Evolutionary conservation across 2,113 vertebrate genomes (phyloP).

Genomic region (Excalfactoria chinensis): DNA sequence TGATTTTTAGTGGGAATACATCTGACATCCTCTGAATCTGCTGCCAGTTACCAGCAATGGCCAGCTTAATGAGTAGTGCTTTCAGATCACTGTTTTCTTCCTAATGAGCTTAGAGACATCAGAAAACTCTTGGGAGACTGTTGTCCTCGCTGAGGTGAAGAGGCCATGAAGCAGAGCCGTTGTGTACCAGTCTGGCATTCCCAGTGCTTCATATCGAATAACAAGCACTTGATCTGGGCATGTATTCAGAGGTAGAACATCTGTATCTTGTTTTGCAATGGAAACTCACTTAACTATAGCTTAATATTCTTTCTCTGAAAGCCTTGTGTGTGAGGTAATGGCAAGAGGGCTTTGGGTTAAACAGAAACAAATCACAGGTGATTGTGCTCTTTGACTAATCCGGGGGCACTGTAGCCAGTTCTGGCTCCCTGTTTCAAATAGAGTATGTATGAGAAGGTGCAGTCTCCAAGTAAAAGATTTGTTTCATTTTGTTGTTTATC

Average conservation of each 20-base stretch:
- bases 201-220: neutral
- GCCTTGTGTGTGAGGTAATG: neutral
- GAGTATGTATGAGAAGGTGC: slow-evolving; percentile 36
- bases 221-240: slow-evolving; percentile 16
- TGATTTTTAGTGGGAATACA: neutral
- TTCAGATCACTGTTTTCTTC: slow-evolving; percentile 10
- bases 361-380: slow-evolving; percentile 36
- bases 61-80: slow-evolving; percentile 1
- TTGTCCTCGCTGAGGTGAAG: neutral
- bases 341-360: neutral
- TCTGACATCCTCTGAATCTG: neutral
- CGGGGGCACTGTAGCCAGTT: neutral
- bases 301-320: neutral
- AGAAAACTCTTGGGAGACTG: neutral
- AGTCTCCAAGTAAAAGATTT: neutral
- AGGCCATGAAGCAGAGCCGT: neutral
- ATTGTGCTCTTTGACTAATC: neutral
- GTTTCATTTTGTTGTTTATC: slow-evolving; percentile 36
- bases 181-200: slow-evolving; percentile 38
- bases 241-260: slow-evolving; percentile 21
- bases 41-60: neutral
- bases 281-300: slow-evolving; percentile 5
- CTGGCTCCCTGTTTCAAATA: slow-evolving; percentile 19
- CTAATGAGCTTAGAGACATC: slow-evolving; percentile 37
- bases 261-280: slow-evolving; percentile 64